A percentile compares a stretch with the other conserved stretches of the same genome.
phyloP scores from a whole-genome alignment of 2,797 vertebrate species.

The Lepilemur septentrionalis region DNA sequence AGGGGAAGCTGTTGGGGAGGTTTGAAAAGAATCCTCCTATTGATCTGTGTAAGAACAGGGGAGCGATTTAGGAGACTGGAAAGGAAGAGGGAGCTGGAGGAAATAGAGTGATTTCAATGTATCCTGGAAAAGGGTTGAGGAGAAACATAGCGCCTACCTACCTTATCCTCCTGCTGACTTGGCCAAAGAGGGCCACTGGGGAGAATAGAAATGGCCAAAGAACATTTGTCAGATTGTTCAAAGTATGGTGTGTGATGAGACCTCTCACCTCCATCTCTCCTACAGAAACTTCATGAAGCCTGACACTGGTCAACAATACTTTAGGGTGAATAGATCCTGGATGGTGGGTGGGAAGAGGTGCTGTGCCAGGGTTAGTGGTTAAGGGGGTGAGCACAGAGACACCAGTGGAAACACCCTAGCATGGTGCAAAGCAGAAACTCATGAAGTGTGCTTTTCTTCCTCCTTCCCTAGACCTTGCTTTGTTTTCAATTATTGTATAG shows the following conservation, averaged over 20 bases:
- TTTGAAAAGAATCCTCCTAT: neutral
- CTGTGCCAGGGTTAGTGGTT: neutral
- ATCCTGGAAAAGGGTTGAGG: neutral
- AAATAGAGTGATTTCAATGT: neutral
- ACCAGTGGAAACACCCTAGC: neutral
- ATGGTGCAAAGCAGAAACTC: neutral
- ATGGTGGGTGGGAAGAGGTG: neutral
- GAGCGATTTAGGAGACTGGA: neutral
- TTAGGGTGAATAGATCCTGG: neutral
- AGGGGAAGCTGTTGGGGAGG: neutral
- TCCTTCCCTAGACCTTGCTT: neutral
- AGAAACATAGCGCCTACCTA: neutral
- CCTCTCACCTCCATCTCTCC: neutral
- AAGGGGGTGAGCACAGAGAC: neutral
- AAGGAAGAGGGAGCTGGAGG: neutral
- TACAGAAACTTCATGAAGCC: neutral
- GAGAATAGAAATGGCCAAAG: neutral
- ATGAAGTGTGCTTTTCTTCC: neutral
- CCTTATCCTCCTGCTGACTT: neutral
- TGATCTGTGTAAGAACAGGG: neutral
- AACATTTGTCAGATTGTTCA: neutral
- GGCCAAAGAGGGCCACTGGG: neutral
- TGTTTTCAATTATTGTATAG: constrained; percentile 16
- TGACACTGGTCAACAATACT: neutral
- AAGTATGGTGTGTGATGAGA: neutral